Evolutionary conservation across 1,140 invertebrate species (phyloP).

Genomic region (Dendroctonus ponderosae): DNA sequence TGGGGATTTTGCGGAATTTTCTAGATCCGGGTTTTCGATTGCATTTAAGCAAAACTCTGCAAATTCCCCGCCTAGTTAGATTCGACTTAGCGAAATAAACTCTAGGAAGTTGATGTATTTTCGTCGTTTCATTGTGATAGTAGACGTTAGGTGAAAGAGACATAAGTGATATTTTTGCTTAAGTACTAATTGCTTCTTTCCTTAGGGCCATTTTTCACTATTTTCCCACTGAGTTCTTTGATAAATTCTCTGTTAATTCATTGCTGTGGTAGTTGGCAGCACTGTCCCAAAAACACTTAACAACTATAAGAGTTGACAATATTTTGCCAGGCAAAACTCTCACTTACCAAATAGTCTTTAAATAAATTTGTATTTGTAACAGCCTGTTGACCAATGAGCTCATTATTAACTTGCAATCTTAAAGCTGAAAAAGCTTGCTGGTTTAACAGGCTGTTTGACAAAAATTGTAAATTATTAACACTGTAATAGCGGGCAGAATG

Average conservation of each 20-base stretch:
- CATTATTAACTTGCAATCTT: too few species aligned
- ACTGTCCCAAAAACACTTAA: neutral
- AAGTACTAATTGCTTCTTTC: slow-evolving; percentile 9
- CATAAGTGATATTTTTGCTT: slow-evolving; percentile 36
- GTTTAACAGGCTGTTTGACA: too few species aligned
- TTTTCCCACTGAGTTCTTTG: neutral
- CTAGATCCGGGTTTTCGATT: too few species aligned
- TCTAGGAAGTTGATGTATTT: slow-evolving; percentile 37
- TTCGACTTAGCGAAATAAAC: slow-evolving; percentile 14
- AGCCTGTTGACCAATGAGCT: too few species aligned
- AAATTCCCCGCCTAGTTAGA: slow-evolving; percentile 1
- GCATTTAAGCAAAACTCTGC: neutral
- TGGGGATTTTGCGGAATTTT: neutral
- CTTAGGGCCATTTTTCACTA: neutral
- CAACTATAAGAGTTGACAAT: neutral
- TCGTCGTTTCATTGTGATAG: slow-evolving; percentile 47
- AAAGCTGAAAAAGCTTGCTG: too few species aligned
- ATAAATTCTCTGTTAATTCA: too few species aligned
- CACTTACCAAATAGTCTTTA: slow-evolving; percentile 12
- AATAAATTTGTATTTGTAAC: slow-evolving; percentile 1
- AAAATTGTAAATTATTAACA: too few species aligned
- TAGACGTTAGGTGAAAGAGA: slow-evolving; percentile 40
- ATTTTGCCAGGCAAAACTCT: slow-evolving; percentile 14
- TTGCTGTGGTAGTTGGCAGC: too few species aligned
- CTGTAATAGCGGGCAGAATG: too few species aligned